Base-by-base conservation (phyloP, 2,797 vertebrate species). In the Acrossocheilus wenchowensis region DNA sequence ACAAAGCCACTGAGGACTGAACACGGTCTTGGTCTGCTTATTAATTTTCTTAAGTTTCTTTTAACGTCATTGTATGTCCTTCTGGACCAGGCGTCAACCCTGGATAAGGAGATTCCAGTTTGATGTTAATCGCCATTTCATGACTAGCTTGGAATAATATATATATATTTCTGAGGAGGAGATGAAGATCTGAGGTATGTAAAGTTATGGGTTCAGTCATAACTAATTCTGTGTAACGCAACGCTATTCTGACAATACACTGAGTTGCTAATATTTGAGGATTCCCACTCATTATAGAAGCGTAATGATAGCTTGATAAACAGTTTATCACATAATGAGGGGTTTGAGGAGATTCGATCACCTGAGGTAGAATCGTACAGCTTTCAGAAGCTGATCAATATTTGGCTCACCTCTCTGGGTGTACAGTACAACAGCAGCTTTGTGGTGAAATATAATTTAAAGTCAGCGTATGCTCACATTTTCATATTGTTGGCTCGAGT, bases 1-100 rank as follows among this genome's bases (percentile, higher is more conserved):
- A 15, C 75, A 72, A 78, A 83, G 82, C 81, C 48, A 84, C 69
- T 81, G 77, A 84, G 77, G 77, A 73, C 69, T 73, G 45, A 84
- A 80, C 48, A 54, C 6, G 5, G 36, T 50, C 81, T 82, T 41
- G 62, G 78, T 19, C 52, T 62, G 14, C 34, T 50, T 66, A 68
- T 68, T 84, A 0, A 66, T 39, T 62, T 87, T 72, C 12, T 57
- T 71, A 21, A 21, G 34, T 43, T 64, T 52, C n/a, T 73, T 87
- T 73, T 17, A 41, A 62, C 23, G 23, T 50, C 2, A 19, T 72
- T 62, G 71, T 83, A 72, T 50, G 7, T 87, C 41, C 64, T 50
- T 84, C 36, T 52, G 77, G 26, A 66, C 30, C n/a, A 57, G 60
- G 75, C 15, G 1, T 62, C 52, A 34, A 71, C 19, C 50, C 52